Conservation (phyloP, 2,888 invertebrate species). For the Rhagonycha lutea region DNA sequence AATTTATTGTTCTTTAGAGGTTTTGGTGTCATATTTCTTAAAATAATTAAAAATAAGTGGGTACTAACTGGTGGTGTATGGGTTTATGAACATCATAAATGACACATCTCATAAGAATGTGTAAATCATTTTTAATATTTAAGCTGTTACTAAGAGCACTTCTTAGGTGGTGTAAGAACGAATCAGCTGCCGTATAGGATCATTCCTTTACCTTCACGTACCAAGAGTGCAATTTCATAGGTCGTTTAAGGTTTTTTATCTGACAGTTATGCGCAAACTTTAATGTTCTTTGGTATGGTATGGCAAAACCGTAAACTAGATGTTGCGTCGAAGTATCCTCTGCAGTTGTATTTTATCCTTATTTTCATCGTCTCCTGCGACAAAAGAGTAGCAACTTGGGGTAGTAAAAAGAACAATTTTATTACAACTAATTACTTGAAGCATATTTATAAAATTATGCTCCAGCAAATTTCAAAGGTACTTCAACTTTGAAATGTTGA, state of each 20-base stretch:
- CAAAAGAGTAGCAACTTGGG: conserved; percentile 9
- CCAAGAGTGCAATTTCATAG: conserved; percentile 39
- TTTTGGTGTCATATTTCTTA: not conserved
- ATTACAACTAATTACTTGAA: not conserved
- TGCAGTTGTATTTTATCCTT: conserved; percentile 23
- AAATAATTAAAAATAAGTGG: not conserved
- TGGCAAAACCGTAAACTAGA: conserved; percentile 29
- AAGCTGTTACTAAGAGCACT: conserved; percentile 24
- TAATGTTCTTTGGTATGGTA: conserved; percentile 37
- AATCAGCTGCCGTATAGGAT: conserved; percentile 32
- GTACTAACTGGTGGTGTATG: conserved; percentile 1
- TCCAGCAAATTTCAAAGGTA: not conserved
- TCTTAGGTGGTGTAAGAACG: conserved; percentile 22
- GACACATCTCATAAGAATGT: conserved; percentile 25
- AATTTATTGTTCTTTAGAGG: not conserved
- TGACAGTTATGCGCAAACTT: conserved; percentile 42
- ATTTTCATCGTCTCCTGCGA: conserved; percentile 21
- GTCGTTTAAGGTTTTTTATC: conserved; percentile 41
- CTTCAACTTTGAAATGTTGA: not conserved
- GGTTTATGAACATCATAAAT: conserved; percentile 29
- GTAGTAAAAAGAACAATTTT: conserved; percentile 6
- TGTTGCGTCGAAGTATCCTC: conserved; percentile 25
- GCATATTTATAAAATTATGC: not conserved
- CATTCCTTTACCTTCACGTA: conserved; percentile 35
- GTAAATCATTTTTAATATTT: conserved; percentile 31